Base-by-base conservation (phyloP, 2,888 invertebrate genomes). In the Aelia acuminata region DNA sequence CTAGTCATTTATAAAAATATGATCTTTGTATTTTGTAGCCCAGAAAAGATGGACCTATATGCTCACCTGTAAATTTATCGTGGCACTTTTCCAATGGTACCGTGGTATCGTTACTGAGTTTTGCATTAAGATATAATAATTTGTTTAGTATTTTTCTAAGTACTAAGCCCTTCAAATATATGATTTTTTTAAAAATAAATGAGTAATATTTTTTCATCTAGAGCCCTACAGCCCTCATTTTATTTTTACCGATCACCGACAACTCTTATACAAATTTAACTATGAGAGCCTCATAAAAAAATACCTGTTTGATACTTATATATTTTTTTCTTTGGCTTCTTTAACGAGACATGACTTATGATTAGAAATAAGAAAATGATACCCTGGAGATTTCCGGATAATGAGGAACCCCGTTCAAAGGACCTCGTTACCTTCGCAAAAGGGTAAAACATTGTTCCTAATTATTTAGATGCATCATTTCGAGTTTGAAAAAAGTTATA, bases 341-440 rank as follows among this genome's bases (percentile, higher is more conserved):
- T 80, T 80, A 80, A 80, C 43, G 80, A 80, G 80, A 80, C 80
- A 80, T 80, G 43, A 80, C 80, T 43, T 43, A 80, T 80, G 80
- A 80, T 80, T 80, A 80, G 80, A 80, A 43, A 80, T 80, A 80
- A 22, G 80, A 80, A 80, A 80, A 80, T 80, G 39, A 80, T 80
- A 80, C 35, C 10, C 80, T 43, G 43, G 43, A 80, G 20, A 80
- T 80, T 80, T 47, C 43, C 43, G n/a, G 43, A 80, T 80, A 80
- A 80, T 80, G 80, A 80, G 43, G 43, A 22, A 43, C 39, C 13
- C 13, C 43, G 7, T 39, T 80, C 80, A 80, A 80, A 80, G 80
- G 43, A 43, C 43, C 80, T 80, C 80, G n/a, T 80, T 80, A 80
- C 80, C 4, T 11, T 43, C n/a, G 2, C 39, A 43, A 80, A n/a